Evolutionary conservation across 2,113 vertebrate species (phyloP), one percentile per base, ranked within the genome.

Genomic region (Clupea harengus): DNA sequence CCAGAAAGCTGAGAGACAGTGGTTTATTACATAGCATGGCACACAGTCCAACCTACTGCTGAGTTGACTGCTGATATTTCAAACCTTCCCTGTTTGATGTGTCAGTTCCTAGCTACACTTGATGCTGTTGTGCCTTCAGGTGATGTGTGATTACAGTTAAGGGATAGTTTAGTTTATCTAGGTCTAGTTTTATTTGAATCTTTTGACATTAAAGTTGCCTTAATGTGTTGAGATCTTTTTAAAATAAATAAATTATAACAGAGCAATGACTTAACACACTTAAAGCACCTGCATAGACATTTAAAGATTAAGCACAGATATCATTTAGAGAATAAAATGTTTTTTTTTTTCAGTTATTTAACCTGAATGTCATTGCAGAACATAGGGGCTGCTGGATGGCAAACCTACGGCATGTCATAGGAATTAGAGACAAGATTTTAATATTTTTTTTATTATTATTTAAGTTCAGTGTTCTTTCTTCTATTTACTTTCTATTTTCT

Each of bases 1-100:
- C 25, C 44, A 60, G 13, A 82, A 60, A 47, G 60, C 81, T 44
- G 81, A 39, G 28, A 82, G 85, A 7, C 85, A 86, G 85, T 83
- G 82, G 45, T 80, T 85, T 67, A 57, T 67, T 15, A 83, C 82
- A 15, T 1, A 39, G 32, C 72, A 39, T 15, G 11, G 72, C 11
- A 78, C 13, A 39, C 15, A 39, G 72, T 15, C 11, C 15, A 13
- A 78, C 11, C 72, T 1, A 15, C 28, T 78, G 3, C 39, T 6
- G 1, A 22, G 18, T 57, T 57, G 54, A 57, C 54, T 18, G 54
- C 4, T 3, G 54, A 32, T 72, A 32, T 75, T 10, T 28, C 28
- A 75, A 75, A 28, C 25, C 11, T 25, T 17, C 52, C 17, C 18
- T 57, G 52, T 57, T 57, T 64, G 60, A 22, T 64, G 60, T 5